Evolutionary conservation across 2,888 invertebrate genomes (phyloP).

Genomic region (Molorchus minor): DNA sequence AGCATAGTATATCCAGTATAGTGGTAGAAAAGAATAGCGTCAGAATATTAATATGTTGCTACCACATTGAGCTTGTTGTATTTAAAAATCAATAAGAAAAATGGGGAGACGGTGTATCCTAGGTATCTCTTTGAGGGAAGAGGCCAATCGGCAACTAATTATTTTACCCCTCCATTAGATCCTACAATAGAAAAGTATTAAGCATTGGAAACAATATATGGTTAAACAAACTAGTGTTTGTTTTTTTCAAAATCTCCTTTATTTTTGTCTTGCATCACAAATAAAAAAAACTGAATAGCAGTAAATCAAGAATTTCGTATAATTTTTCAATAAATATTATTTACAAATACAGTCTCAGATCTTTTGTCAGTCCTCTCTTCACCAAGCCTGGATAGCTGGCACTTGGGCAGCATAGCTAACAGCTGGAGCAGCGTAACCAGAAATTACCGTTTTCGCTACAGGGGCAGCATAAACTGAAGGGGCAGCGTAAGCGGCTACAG

Average conservation of each 20-base stretch:
- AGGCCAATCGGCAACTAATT: not conserved
- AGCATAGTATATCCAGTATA: no score
- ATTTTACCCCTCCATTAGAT: not conserved
- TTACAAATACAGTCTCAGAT: not conserved
- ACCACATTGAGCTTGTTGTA: no score
- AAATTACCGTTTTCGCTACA: conserved; percentile 3
- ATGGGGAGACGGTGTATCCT: no score
- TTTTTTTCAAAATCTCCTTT: not conserved
- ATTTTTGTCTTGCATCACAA: no score
- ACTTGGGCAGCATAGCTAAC: conserved; percentile 36
- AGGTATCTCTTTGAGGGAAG: no score
- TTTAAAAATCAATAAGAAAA: no score
- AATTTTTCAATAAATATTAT: not conserved
- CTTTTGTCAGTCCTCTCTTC: conserved; percentile 8
- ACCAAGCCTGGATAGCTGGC: conserved; percentile 35
- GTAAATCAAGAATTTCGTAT: no score
- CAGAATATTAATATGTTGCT: no score
- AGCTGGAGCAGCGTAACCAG: conserved; percentile 55
- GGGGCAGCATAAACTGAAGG: conserved; percentile 35
- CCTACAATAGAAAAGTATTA: not conserved
- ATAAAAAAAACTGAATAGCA: conserved; percentile 1
- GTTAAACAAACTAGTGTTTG: not conserved
- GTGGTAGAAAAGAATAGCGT: no score
- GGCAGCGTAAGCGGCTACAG: not conserved
- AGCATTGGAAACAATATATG: not conserved